Evolutionary conservation across 1,140 invertebrate genomes (phyloP).

Genomic region (Augochlora pura): DNA sequence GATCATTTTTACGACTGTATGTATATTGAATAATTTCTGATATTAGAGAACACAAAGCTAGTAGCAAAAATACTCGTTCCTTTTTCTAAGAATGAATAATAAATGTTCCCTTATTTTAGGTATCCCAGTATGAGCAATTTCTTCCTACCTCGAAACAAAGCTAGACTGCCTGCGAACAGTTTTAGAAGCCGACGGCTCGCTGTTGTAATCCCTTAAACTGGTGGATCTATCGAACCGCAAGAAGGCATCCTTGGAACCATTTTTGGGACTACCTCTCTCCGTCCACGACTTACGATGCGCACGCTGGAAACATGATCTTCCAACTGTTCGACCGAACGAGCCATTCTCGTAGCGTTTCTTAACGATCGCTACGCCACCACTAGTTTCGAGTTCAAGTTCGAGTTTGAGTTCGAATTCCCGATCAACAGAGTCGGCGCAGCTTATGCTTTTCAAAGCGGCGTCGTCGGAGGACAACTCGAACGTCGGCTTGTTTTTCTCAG

Average conservation of each 20-base stretch:
- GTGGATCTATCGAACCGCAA: constrained; percentile 48
- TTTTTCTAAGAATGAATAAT: too few species aligned
- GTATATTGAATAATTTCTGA: too few species aligned
- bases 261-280: constrained; percentile 42
- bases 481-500: constrained; percentile 47
- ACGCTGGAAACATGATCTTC: constrained; percentile 40
- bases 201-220: constrained; percentile 56
- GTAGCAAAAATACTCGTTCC: too few species aligned
- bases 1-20: too few species aligned
- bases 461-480: constrained; percentile 55
- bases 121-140: background rate
- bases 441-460: background rate
- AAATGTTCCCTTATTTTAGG: too few species aligned
- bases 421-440: constrained; percentile 52
- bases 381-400: constrained; percentile 20
- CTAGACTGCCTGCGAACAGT: constrained; percentile 8
- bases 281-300: constrained; percentile 71
- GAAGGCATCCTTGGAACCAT: background rate
- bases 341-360: constrained; percentile 30
- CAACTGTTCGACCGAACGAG: constrained; percentile 25
- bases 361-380: background rate
- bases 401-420: background rate
- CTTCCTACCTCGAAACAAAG: constrained; percentile 46
- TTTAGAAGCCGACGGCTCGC: constrained; percentile 60
- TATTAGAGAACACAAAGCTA: too few species aligned